Conservation (phyloP, 2,113 vertebrate genomes). For the Ardeotis arabs region DNA sequence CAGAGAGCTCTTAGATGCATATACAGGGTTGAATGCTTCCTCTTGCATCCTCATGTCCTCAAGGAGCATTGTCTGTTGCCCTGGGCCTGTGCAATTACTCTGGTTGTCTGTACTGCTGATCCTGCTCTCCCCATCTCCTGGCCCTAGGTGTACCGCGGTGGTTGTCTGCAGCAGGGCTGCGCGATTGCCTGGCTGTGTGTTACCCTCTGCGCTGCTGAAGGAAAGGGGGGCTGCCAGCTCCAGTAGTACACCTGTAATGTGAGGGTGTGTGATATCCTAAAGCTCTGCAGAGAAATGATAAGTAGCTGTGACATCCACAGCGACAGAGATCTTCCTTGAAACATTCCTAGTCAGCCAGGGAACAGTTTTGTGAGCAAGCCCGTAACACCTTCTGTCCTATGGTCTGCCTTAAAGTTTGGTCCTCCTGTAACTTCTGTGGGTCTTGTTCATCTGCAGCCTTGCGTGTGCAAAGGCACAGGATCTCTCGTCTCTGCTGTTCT, state of each 20-base stretch:
- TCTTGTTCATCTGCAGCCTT: not conserved
- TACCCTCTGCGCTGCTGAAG: not conserved
- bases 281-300: not conserved
- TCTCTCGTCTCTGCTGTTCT: not conserved
- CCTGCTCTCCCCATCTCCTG: not conserved
- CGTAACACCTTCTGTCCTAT: not conserved
- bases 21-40: not conserved
- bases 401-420: not conserved
- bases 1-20: fast-evolving
- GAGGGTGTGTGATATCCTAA: not conserved
- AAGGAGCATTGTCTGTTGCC: not conserved
- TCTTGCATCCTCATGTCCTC: not conserved
- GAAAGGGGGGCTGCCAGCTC: no score
- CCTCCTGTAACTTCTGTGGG: no score
- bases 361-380: not conserved
- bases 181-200: not conserved
- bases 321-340: not conserved
- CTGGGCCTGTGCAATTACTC: fast-evolving
- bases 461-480: no score
- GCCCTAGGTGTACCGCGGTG: not conserved
- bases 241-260: not conserved
- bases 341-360: not conserved
- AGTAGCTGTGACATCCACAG: not conserved
- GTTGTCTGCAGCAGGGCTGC: not conserved
- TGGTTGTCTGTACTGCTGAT: not conserved